Conservation (phyloP, 2,797 vertebrate species). For the Lutjanus campechanus region DNA sequence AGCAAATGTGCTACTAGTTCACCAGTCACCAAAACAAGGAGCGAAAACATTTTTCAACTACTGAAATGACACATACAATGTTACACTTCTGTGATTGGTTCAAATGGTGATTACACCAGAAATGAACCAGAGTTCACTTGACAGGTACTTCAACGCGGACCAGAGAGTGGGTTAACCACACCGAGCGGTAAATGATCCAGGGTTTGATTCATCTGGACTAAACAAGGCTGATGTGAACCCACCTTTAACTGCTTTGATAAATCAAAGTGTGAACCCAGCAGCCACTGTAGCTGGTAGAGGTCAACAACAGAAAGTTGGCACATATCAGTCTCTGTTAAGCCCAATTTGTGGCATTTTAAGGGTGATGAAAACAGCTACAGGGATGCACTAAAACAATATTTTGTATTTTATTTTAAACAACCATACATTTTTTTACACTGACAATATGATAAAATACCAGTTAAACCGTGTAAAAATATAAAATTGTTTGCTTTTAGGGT, state of each 20-base stretch:
- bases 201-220: too few species aligned
- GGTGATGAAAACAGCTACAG: neutral
- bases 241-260: neutral
- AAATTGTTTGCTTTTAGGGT: slow-evolving; percentile 7
- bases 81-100: too few species aligned
- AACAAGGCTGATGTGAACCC: too few species aligned
- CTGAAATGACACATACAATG: too few species aligned
- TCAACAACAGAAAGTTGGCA: slow-evolving; percentile 17
- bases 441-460: neutral
- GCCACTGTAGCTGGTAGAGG: slow-evolving; percentile 5
- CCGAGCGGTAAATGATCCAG: too few species aligned
- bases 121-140: too few species aligned
- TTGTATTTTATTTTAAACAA: neutral
- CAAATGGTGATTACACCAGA: too few species aligned
- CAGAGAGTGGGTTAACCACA: too few species aligned
- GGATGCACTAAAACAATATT: neutral
- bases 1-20: too few species aligned
- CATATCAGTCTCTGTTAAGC: neutral
- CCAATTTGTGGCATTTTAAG: neutral
- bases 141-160: too few species aligned
- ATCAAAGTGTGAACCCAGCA: slow-evolving; percentile 19
- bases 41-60: too few species aligned
- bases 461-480: neutral
- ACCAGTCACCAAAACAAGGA: too few species aligned
- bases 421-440: neutral